A percentile compares a stretch with the other conserved stretches of the same genome.
These are phyloP conservation scores for Eutolmus rufibarbis DNA, from an alignment of 2,888 invertebrate species.

Conservation along the genomic window DNA sequence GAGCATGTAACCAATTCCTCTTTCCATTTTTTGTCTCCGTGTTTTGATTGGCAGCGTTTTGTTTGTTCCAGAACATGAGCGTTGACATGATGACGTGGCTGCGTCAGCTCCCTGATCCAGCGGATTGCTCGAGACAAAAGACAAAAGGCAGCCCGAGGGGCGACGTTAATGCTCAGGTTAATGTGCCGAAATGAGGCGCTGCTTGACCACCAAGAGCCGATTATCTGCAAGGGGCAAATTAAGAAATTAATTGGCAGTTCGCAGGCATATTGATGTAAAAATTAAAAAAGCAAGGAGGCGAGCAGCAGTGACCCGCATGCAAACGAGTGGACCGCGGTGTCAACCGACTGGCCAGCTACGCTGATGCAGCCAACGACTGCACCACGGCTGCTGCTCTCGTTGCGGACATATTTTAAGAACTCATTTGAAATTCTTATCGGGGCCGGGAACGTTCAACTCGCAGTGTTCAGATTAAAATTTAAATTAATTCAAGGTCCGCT, in stretches of 20 bases:
- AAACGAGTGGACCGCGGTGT: not conserved
- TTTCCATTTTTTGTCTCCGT: constrained; percentile 60
- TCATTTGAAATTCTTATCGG: constrained; percentile 34
- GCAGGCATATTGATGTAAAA: not conserved
- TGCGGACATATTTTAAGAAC: not conserved
- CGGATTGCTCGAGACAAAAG: not conserved
- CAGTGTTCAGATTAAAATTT: not conserved
- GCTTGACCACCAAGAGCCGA: constrained; percentile 5
- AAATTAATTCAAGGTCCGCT: constrained; percentile 21
- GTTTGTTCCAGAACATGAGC: constrained; percentile 72
- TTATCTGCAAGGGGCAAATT: not conserved
- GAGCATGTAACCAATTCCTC: constrained; percentile 91
- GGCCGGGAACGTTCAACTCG: constrained; percentile 19
- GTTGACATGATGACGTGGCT: constrained; percentile 65
- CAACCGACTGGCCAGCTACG: not conserved
- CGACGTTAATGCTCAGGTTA: not conserved
- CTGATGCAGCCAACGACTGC: not conserved
- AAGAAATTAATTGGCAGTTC: not conserved
- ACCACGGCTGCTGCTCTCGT: not conserved
- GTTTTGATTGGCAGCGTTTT: constrained; percentile 62
- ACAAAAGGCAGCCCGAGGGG: not conserved
- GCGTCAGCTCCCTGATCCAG: not conserved
- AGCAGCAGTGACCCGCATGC: not conserved
- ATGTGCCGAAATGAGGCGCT: not conserved
- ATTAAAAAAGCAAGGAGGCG: not conserved